Evolutionary conservation across 2,888 invertebrate genomes (phyloP).

Genomic region (Frankliniella fusca): DNA sequence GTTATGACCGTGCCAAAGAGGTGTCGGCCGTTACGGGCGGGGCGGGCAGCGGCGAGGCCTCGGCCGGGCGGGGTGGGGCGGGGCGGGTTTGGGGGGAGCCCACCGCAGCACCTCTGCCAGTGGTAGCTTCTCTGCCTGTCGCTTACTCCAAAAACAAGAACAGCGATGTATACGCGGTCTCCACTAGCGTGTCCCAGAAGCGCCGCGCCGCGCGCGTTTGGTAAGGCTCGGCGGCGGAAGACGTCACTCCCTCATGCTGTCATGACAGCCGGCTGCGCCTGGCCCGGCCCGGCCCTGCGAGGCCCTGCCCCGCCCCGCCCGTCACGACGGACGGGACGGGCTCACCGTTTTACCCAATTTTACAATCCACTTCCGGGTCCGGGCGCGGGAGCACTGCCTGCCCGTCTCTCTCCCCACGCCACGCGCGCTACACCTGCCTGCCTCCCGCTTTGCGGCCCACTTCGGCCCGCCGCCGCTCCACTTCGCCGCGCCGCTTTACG

Average conservation of each 20-base stretch:
- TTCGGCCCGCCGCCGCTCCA: background rate
- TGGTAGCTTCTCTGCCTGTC: background rate
- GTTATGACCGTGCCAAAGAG: conserved; percentile 7
- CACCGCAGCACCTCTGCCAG: background rate
- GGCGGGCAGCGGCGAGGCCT: too few relatives aligned
- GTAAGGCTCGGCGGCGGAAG: background rate
- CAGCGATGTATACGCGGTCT: background rate
- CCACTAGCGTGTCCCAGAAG: too few relatives aligned
- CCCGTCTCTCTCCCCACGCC: background rate
- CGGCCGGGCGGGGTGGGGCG: background rate
- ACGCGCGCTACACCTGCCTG: background rate
- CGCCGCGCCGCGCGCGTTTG: background rate
- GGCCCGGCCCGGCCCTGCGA: too few relatives aligned
- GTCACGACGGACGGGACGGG: background rate
- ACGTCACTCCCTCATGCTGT: background rate
- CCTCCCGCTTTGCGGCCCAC: background rate
- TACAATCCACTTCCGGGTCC: conserved; percentile 4
- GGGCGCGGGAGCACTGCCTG: background rate
- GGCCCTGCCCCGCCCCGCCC: background rate
- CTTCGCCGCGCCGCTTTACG: background rate
- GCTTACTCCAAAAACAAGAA: background rate
- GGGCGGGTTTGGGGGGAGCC: background rate
- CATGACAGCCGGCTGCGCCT: background rate
- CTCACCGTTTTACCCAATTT: background rate
- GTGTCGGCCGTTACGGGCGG: conserved; percentile 9